Evolutionary conservation across 1,140 invertebrate species (phyloP).

Genomic region (Agrypnia vestita): DNA sequence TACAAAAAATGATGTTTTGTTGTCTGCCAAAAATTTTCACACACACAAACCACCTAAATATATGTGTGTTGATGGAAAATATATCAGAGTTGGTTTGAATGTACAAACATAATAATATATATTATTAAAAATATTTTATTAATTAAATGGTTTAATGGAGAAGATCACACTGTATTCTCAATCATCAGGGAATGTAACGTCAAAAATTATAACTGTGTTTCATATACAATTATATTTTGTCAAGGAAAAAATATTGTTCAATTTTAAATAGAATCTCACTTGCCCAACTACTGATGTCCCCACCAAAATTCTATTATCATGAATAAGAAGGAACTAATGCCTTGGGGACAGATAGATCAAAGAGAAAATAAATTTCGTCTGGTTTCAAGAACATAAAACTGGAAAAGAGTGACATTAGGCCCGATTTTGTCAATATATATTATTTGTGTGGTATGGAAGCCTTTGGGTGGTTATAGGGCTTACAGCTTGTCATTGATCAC

Average conservation of each 20-base stretch:
- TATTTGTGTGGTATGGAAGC: no score
- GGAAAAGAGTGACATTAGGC: background rate
- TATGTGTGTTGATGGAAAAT: constrained; percentile 4
- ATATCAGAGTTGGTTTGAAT: constrained; percentile 7
- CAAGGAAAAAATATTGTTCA: no score
- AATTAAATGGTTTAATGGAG: no score
- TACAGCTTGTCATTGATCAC: no score
- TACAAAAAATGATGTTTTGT: background rate
- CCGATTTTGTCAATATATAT: no score
- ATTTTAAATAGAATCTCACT: background rate
- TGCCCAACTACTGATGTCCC: background rate
- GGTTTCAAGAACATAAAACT: background rate
- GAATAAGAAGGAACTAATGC: background rate
- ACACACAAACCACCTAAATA: constrained; percentile 21
- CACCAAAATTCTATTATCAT: no score
- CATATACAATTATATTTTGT: no score
- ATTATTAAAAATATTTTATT: no score
- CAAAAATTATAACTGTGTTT: no score
- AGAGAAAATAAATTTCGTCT: background rate
- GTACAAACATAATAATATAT: background rate
- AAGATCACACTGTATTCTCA: no score
- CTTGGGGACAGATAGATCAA: background rate
- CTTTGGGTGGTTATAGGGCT: no score
- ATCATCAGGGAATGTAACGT: no score
- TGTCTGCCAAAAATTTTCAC: background rate